Evolutionary conservation across 2,888 invertebrate genomes (phyloP).

Genomic region (Pterobdella sp.): DNA sequence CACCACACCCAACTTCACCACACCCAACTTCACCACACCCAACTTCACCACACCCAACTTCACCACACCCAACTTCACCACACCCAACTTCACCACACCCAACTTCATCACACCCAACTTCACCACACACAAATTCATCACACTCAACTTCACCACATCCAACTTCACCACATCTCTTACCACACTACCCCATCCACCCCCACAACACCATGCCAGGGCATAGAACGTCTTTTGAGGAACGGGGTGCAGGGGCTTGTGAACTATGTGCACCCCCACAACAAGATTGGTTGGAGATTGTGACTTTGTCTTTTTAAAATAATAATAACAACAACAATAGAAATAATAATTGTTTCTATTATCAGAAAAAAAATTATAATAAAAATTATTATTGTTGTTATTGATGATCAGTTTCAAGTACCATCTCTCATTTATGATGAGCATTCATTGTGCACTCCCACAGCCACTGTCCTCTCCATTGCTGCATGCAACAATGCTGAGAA

Average conservation of each 20-base stretch:
- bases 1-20: neutral
- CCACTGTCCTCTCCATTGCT: neutral
- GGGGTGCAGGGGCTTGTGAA: constrained; percentile 51
- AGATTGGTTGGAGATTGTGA: constrained; percentile 12
- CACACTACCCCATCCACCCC: neutral
- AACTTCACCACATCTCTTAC: no score
- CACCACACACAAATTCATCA: neutral
- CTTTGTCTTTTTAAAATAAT: neutral
- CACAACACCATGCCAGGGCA: constrained; percentile 26
- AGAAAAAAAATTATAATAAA: no score
- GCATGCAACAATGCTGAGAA: neutral
- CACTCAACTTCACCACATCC: neutral
- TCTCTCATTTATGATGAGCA: no score
- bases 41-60: neutral
- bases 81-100: neutral
- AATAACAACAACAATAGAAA: no score
- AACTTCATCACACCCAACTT: neutral
- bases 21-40: neutral
- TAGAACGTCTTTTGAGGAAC: constrained; percentile 47
- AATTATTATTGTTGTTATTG: no score
- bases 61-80: neutral
- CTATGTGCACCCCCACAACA: constrained; percentile 48
- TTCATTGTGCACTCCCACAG: no score
- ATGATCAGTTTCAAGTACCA: no score
- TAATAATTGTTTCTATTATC: no score